Conservation (phyloP, 2,888 invertebrate genomes). For the Callinectes sapidus region DNA sequence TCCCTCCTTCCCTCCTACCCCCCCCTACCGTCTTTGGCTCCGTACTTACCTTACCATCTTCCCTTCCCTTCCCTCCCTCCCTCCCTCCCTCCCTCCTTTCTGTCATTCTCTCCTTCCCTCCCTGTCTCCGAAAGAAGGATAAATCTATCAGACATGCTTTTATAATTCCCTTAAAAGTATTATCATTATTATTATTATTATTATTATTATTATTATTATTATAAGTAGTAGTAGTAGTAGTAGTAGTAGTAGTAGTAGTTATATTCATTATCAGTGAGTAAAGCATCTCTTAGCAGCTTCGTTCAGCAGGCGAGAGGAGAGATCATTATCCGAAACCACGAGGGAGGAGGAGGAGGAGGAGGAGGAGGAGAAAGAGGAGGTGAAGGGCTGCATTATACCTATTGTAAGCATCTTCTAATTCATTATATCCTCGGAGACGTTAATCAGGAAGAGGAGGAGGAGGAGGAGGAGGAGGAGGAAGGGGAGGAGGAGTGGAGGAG, state of each 20-base stretch:
- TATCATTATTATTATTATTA: background rate
- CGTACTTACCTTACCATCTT: background rate
- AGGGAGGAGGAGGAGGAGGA: constrained; percentile 14
- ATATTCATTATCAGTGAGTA: background rate
- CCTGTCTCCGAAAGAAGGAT: background rate
- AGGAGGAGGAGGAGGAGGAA: constrained; percentile 30
- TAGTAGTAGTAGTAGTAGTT: too few relatives aligned
- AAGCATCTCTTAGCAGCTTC: background rate
- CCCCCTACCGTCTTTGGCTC: background rate
- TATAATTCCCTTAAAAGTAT: background rate
- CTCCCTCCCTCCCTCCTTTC: background rate
- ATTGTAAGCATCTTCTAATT: constrained; percentile 27
- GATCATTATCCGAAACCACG: background rate
- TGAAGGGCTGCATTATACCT: constrained; percentile 20
- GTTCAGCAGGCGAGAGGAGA: constrained; percentile 14
- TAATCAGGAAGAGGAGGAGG: constrained; percentile 36
- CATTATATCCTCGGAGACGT: constrained; percentile 33
- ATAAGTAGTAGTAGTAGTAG: too few relatives aligned
- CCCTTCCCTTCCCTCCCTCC: background rate
- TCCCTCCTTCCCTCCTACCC: background rate
- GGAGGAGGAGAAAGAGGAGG: background rate
- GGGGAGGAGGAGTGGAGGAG: constrained; percentile 4
- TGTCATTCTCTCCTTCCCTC: background rate
- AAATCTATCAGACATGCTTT: background rate
- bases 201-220: background rate